phyloP scores from a whole-genome alignment of 2,797 vertebrate genomes.

The Heliangelus exortis region DNA sequence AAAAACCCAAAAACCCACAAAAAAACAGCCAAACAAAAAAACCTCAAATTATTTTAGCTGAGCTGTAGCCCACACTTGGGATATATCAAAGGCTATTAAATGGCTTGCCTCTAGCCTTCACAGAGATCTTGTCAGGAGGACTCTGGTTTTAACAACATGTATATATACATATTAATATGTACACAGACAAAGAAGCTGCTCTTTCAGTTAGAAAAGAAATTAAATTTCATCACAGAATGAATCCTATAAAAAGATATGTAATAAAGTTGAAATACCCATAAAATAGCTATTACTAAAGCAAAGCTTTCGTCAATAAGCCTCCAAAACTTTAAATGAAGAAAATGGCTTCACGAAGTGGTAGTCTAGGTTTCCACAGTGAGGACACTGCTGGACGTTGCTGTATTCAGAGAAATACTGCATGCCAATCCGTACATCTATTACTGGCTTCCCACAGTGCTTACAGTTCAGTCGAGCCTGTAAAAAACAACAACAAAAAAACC shows the following conservation, averaged over 20 bases:
- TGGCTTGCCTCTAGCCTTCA: conserved; percentile 50
- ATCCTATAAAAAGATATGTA: conserved; percentile 87
- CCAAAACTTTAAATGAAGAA: conserved; percentile 98
- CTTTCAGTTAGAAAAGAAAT: conserved; percentile 83
- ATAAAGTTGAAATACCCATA: conserved; percentile 86
- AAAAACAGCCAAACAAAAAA: no score
- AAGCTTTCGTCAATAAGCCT: conserved; percentile 99
- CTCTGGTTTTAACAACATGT: conserved; percentile 68
- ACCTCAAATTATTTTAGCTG: conserved; percentile 14
- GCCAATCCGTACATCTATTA: conserved; percentile 96
- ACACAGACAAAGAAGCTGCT: conserved; percentile 78
- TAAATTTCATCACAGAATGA: conserved; percentile 79
- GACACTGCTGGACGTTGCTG: conserved; percentile 99
- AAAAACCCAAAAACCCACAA: no score
- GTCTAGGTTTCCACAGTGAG: conserved; percentile 99
- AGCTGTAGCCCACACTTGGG: conserved; percentile 19
- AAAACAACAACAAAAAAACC: background rate
- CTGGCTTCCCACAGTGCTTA: conserved; percentile 98
- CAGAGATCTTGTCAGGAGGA: conserved; percentile 62
- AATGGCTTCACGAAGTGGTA: conserved; percentile 99
- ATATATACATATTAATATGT: conserved; percentile 75
- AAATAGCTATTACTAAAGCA: conserved; percentile 91
- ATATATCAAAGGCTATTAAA: conserved; percentile 50
- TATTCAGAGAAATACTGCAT: conserved; percentile 99
- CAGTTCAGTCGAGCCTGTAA: conserved; percentile 96